A percentile compares a stretch with the other conserved stretches of the same genome.
These are phyloP conservation scores for Hippopotamyrus pictus DNA, from an alignment of 2,797 vertebrate species.

Conservation along the genomic window DNA sequence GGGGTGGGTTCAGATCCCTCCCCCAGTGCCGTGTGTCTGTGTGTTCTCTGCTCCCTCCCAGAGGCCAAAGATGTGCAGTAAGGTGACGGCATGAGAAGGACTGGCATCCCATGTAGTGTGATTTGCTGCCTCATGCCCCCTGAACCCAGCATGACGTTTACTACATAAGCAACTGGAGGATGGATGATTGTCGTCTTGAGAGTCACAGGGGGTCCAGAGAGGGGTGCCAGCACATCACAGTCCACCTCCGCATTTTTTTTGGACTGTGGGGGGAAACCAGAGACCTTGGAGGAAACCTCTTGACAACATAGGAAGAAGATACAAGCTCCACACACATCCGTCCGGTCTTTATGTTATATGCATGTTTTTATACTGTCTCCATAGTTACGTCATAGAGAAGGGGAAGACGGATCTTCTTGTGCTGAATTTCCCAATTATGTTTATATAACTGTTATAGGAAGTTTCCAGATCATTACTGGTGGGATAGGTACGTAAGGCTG, in stretches of 20 bases:
- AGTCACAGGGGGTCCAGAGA: not conserved
- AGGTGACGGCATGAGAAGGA: not conserved
- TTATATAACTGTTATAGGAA: not conserved
- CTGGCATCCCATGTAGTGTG: not conserved
- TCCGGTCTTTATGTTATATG: not conserved
- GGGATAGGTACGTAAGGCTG: not conserved
- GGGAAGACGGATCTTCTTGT: conserved; percentile 16
- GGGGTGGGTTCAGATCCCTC: not conserved
- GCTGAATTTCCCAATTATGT: not conserved
- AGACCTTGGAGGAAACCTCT: not conserved
- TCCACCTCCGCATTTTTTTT: not conserved
- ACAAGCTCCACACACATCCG: not conserved
- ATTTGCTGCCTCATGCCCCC: not conserved
- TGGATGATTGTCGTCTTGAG: not conserved
- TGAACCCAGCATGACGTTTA: not conserved
- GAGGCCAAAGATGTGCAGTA: not conserved
- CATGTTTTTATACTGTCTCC: not conserved
- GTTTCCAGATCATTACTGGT: not conserved
- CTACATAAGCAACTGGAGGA: not conserved
- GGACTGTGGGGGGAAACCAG: not conserved
- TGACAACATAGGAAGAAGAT: not conserved
- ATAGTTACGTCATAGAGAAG: not conserved
- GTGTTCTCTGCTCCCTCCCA: not conserved
- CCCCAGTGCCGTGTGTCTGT: not conserved
- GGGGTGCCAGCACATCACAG: not conserved